Base-by-base conservation (phyloP, 2,888 invertebrate genomes). In the Malthinus flaveolus region DNA sequence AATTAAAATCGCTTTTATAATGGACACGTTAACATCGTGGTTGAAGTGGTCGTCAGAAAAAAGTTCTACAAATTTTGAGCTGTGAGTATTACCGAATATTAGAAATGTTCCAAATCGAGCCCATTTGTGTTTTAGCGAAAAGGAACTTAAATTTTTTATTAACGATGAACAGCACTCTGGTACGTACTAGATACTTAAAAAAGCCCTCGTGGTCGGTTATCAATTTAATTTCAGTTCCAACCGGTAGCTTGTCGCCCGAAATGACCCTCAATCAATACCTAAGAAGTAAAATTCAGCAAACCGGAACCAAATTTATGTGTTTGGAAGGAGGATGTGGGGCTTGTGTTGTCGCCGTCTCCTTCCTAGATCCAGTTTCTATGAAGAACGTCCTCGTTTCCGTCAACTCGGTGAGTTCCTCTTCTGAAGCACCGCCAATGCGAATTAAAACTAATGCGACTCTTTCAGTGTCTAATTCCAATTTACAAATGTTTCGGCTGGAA, bases 261-360 rank as follows among this genome's bases (percentile, higher is more conserved):
- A 86, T 85, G 0, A 82, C 85, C 0, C 75, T 89, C 1, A 88
- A 88, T 65, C 81, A 83, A 35, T 89, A 82, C 68, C 83, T 89
- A 47, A 78, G 89, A 3, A 82, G 83, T 1, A 79, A 83, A 61
- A 83, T 84, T 0, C 81, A 83, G 53, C 75, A 89, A 0, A 83
- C 82, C 1, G 89, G 89, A 0, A 89, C 89, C 0, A 89, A 89
- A 69, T 81, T 78, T 4, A 88, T 88, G 87, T 89, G 89, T 65
- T 82, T 82, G 33, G 89, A 89, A 71, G 89, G 89, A 0, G 89
- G 89, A 1, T 90, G 90, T 66, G 90, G 90, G 0, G 84, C 83
- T 0, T 89, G 89, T 68, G 78, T 84, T 2, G 84, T 85, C 1
- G 78, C 81, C 1, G 82, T 81, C 0, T 70, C 79, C 1, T 78